phyloP scores from a whole-genome alignment of 1,140 invertebrate species.

The Zaprionus camerounensis region DNA sequence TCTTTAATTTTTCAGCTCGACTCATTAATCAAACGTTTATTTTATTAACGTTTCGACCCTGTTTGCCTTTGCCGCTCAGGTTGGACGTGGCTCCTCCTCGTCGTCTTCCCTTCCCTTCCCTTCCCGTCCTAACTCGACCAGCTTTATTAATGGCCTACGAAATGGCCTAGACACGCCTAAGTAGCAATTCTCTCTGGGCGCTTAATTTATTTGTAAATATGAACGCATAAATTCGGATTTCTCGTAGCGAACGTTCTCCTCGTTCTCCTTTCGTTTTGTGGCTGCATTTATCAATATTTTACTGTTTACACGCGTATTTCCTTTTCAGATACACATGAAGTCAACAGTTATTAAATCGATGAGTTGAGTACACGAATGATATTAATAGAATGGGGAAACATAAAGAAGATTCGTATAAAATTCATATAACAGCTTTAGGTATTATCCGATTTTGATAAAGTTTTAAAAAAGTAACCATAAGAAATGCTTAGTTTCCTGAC shows the following conservation, averaged over 20 bases:
- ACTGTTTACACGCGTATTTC: conserved; percentile 27
- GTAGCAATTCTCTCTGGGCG: conserved; percentile 17
- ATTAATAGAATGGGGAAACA: no score
- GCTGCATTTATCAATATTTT: conserved; percentile 63
- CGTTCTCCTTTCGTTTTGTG: conserved; percentile 9
- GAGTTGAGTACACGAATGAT: not conserved
- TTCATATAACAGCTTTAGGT: not conserved
- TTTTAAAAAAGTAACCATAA: no score
- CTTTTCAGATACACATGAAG: not conserved
- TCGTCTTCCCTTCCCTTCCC: not conserved
- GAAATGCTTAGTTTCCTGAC: no score
- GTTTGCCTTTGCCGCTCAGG: conserved; percentile 19
- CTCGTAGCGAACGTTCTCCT: conserved; percentile 41
- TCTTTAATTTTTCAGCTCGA: conserved; percentile 58
- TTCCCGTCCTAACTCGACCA: conserved; percentile 3
- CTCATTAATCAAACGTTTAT: conserved; percentile 68
- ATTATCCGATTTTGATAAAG: not conserved
- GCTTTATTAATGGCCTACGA: conserved; percentile 63
- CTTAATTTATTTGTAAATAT: conserved; percentile 72
- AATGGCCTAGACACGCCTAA: conserved; percentile 58
- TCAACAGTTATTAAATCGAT: conserved; percentile 10
- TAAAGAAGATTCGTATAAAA: not conserved
- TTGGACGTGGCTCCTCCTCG: not conserved
- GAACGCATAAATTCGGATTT: conserved; percentile 58
- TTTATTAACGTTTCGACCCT: conserved; percentile 54